These are phyloP conservation scores for Pissodes strobi DNA, from an alignment of 1,140 invertebrate species.

Conservation along the genomic window DNA sequence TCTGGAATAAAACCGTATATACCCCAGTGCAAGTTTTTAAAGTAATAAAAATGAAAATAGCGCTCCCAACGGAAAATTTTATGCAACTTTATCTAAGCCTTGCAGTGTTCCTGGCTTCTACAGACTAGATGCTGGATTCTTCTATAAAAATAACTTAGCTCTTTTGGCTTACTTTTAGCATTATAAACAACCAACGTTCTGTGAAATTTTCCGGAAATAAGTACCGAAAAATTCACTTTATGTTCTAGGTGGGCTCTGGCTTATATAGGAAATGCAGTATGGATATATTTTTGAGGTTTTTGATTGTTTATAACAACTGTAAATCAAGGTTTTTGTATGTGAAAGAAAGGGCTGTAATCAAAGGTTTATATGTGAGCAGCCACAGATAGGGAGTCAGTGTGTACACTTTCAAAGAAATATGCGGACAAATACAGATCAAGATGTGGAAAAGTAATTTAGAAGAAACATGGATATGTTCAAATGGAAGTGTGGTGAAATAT, in stretches of 20 bases:
- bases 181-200: constrained; percentile 14
- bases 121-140: constrained; percentile 1
- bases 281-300: too few species aligned
- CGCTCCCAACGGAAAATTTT: constrained; percentile 18
- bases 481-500: too few species aligned
- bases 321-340: too few species aligned
- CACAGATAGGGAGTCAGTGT: too few species aligned
- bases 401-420: too few species aligned
- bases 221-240: constrained; percentile 3
- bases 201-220: constrained; percentile 16
- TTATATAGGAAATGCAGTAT: too few species aligned
- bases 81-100: constrained; percentile 17
- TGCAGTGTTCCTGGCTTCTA: background rate
- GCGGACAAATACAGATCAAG: too few species aligned
- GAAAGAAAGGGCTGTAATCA: too few species aligned
- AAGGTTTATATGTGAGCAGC: too few species aligned
- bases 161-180: constrained; percentile 16
- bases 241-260: background rate
- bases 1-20: constrained; percentile 1
- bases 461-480: too few species aligned
- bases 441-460: too few species aligned
- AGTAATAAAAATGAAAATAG: constrained; percentile 24
- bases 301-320: too few species aligned
- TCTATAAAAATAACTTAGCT: constrained; percentile 22
- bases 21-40: constrained; percentile 4